Evolutionary conservation across 2,113 vertebrate species (phyloP).

Genomic region (Corynorhinus townsendii): DNA sequence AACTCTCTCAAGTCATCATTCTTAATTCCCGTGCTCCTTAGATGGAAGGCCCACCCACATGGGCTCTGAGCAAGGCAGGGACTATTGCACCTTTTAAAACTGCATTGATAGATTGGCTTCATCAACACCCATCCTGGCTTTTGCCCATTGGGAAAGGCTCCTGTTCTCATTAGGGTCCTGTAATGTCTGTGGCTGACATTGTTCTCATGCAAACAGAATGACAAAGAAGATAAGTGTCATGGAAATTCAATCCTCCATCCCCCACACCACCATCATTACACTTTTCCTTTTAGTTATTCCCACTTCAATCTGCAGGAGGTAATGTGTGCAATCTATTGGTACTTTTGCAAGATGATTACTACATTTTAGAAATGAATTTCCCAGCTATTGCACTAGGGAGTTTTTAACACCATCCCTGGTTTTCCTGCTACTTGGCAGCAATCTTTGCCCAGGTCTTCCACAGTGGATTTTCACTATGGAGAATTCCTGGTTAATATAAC

Average conservation of each 20-base stretch:
- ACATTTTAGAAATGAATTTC: slow-evolving; percentile 62
- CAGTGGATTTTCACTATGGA: not conserved
- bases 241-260: slow-evolving; percentile 67
- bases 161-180: slow-evolving; percentile 75
- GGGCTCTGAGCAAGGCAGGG: slow-evolving; percentile 78
- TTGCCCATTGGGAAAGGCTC: slow-evolving; percentile 70
- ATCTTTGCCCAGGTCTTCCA: not conserved
- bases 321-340: slow-evolving; percentile 72
- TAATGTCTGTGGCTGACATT: slow-evolving; percentile 74
- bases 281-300: slow-evolving; percentile 69
- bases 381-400: slow-evolving; percentile 17
- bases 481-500: not conserved
- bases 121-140: slow-evolving; percentile 82
- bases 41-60: slow-evolving; percentile 82
- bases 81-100: slow-evolving; percentile 88
- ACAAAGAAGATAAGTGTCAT: slow-evolving; percentile 68
- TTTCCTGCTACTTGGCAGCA: not conserved
- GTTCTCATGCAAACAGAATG: slow-evolving; percentile 79
- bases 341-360: slow-evolving; percentile 55
- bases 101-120: slow-evolving; percentile 88
- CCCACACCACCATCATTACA: slow-evolving; percentile 58
- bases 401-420: slow-evolving; percentile 16
- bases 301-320: slow-evolving; percentile 66
- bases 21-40: slow-evolving; percentile 81
- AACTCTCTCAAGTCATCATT: slow-evolving; percentile 82